phyloP scores from a whole-genome alignment of 2,113 vertebrate species.

The Mesoclemmys tuberculata region DNA sequence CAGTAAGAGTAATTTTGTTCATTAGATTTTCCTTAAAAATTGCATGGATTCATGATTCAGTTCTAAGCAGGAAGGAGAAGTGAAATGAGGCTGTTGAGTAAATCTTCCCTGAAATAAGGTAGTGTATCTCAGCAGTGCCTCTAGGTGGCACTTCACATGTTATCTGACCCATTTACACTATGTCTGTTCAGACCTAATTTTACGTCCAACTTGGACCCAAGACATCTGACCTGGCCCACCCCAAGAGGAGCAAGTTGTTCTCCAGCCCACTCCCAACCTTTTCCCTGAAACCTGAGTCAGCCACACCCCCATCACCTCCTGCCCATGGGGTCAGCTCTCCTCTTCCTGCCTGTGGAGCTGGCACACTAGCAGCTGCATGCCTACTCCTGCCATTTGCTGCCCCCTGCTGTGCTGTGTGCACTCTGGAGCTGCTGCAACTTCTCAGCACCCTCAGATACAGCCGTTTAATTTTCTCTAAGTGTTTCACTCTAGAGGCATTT shows the following conservation, averaged over 20 bases:
- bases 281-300: neutral
- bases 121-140: neutral
- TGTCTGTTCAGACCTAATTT: neutral
- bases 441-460: fast-evolving
- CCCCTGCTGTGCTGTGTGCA: neutral
- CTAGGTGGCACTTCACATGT: neutral
- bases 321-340: neutral
- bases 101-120: neutral
- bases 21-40: neutral
- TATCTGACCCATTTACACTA: neutral
- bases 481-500: slow-evolving; percentile 15
- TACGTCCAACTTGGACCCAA: neutral
- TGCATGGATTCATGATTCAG: neutral
- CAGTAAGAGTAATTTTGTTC: neutral
- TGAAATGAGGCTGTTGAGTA: neutral
- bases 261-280: neutral
- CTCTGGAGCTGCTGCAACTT: neutral
- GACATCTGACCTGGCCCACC: neutral
- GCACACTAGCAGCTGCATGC: neutral
- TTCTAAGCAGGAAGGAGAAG: neutral
- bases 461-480: neutral
- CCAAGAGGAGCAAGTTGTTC: neutral
- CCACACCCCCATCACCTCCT: neutral
- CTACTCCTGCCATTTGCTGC: neutral
- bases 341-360: neutral